Base-by-base conservation (phyloP, 2,888 invertebrate genomes). In the Galerucella calmariensis region DNA sequence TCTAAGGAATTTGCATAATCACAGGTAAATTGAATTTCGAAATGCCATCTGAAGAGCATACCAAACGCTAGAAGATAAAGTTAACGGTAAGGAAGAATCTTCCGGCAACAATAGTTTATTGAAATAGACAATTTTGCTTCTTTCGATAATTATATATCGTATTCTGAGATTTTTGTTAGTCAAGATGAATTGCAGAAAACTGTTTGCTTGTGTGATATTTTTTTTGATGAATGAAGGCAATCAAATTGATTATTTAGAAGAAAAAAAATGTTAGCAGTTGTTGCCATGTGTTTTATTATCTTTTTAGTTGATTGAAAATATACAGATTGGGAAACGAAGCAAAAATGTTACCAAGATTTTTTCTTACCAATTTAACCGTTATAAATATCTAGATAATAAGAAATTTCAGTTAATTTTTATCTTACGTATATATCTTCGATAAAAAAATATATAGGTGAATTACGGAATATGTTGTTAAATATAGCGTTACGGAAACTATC, bases 401-500 rank as follows among this genome's bases (percentile, higher is more conserved):
- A 8, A 35, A 35, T 35, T 35, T 35, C 35, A 35, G 35, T 35
- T 12, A 48, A 4, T 48, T 48, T 48, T 48, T 46, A 46, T 46
- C 46, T 46, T 46, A 11, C 27, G 27, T 27, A 27, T 35, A 8
- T 35, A 46, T 46, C 46, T 58, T 58, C 53, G 53, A 16, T 16
- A 44, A 16, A 24, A 27, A n/a, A 66, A 27, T 51, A 67, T 51
- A 67, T 56, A 53, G 67, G 53, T 67, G 67, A 67, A 35, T 53
- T 67, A 66, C 66, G 66, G 66, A 66, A 66, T 66, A 9, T 11
- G 20, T 48, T 48, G 16, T 66, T 51, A 51, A 66, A 67, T 27
- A 51, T 67, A 67, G 51, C 67, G 67, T 53, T 67, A 67, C 48
- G 51, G 35, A 67, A 67, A 58, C 35, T 56, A 68, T 68, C 20